Percentiles rank a stretch among this genome's conserved stretches.
Conservation (phyloP, 2,888 invertebrate species). For the Coelopa pilipes region DNA sequence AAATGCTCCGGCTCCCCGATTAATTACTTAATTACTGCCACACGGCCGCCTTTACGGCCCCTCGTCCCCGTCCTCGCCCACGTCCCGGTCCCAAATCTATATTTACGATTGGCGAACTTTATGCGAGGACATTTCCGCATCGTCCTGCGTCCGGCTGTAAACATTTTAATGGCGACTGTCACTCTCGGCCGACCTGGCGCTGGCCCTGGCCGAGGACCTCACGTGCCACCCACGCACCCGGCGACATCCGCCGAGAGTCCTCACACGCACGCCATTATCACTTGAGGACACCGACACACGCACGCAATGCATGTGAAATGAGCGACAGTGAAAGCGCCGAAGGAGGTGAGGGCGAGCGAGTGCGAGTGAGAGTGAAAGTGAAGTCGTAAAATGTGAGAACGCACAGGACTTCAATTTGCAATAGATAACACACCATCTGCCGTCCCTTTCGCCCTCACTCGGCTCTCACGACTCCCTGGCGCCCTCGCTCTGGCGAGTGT, state of each 20-base stretch:
- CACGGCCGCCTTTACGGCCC: not conserved
- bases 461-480: not conserved
- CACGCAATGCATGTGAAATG: constrained; percentile 24
- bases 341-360: not conserved
- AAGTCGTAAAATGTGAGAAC: constrained; percentile 33
- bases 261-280: not conserved
- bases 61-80: not conserved
- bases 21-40: not conserved
- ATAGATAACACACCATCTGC: not conserved
- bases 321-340: not conserved
- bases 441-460: not conserved
- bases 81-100: constrained; percentile 46
- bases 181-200: not conserved
- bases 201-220: not conserved
- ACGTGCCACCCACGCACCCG: not conserved
- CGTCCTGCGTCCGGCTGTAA: constrained; percentile 49
- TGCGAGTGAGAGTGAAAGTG: no score
- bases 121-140: constrained; percentile 51
- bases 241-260: not conserved
- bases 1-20: not conserved
- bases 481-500: not conserved
- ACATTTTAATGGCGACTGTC: constrained; percentile 32
- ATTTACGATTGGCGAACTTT: constrained; percentile 53
- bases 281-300: not conserved
- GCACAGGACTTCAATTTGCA: constrained; percentile 3